Evolutionary conservation across 2,797 vertebrate genomes (phyloP).

Genomic region (Discoglossus pictus): DNA sequence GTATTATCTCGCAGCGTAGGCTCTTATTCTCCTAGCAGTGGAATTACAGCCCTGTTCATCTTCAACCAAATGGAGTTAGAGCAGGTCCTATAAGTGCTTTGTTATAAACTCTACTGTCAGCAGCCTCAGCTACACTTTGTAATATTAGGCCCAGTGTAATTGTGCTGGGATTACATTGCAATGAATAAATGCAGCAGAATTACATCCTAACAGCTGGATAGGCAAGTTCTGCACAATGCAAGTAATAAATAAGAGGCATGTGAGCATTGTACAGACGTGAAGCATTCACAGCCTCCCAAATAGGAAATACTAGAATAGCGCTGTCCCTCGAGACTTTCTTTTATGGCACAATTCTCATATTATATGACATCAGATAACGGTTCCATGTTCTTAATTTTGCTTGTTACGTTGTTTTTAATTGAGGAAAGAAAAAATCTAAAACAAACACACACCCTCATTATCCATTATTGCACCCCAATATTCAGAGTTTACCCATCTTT

Average conservation of each 20-base stretch:
- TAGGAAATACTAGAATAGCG: background rate
- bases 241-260: background rate
- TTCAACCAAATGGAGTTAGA: background rate
- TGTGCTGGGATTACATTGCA: constrained; percentile 16
- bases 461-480: too few relatives aligned
- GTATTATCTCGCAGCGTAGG: background rate
- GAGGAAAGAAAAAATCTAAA: too few relatives aligned
- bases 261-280: background rate
- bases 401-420: too few relatives aligned
- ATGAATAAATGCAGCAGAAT: background rate
- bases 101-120: constrained; percentile 24
- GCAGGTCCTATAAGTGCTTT: background rate
- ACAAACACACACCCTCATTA: too few relatives aligned
- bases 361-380: too few relatives aligned
- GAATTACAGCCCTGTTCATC: background rate
- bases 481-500: too few relatives aligned
- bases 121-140: constrained; percentile 35
- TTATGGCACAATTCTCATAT: too few relatives aligned
- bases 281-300: constrained; percentile 7
- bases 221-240: background rate
- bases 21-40: too few relatives aligned
- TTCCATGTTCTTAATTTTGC: too few relatives aligned
- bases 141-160: constrained; percentile 31
- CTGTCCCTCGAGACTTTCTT: too few relatives aligned
- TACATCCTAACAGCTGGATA: constrained; percentile 4